Evolutionary conservation across 2,113 vertebrate genomes (phyloP).

Genomic region (Lagopus leucura): DNA sequence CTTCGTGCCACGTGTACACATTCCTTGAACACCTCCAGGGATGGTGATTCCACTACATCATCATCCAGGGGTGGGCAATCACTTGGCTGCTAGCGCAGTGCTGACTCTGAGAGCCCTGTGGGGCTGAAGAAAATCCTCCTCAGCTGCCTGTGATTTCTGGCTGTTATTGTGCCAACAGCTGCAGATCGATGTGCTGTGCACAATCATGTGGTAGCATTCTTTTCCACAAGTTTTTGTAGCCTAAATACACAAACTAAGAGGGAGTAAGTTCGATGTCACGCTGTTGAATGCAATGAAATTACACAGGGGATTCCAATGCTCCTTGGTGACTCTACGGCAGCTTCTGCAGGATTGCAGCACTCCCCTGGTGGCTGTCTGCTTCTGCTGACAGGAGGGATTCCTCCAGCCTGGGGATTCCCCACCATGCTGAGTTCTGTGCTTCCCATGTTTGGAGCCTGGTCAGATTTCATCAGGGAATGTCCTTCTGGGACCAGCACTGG

Average conservation of each 20-base stretch:
- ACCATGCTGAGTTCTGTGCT: background rate
- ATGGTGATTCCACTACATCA: background rate
- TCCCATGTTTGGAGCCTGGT: background rate
- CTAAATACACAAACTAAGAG: background rate
- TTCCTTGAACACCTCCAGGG: too few relatives aligned
- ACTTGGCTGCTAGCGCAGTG: fast-evolving
- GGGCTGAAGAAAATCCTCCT: background rate
- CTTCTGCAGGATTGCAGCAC: background rate
- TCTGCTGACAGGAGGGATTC: background rate
- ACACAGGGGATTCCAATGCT: background rate
- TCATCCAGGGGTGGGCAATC: background rate
- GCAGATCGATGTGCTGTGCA: background rate
- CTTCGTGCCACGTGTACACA: too few relatives aligned
- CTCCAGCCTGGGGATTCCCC: background rate
- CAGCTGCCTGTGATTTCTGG: fast-evolving
- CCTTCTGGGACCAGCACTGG: background rate
- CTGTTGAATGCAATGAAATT: background rate
- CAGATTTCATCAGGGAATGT: background rate
- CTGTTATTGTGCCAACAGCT: background rate
- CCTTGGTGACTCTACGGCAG: background rate
- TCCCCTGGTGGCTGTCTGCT: background rate
- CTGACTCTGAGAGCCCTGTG: background rate
- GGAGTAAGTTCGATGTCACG: background rate
- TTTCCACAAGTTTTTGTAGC: background rate
- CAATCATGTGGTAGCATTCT: background rate